Evolutionary conservation across 1,140 invertebrate genomes (phyloP).

Genomic region (Drosophila neocordata): DNA sequence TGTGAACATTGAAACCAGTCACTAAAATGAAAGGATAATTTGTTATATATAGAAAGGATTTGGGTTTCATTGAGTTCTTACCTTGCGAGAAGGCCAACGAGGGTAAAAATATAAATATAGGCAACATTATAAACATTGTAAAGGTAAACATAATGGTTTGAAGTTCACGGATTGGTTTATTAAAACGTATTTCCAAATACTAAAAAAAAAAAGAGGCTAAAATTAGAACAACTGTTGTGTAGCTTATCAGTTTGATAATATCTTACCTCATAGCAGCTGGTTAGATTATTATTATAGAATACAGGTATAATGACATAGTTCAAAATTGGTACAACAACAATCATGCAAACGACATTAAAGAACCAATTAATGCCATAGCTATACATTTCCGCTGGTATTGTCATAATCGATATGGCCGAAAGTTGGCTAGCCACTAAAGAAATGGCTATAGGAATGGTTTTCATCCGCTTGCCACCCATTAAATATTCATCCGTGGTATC

Average conservation of each 20-base stretch:
- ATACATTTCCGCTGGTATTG: conserved; percentile 92
- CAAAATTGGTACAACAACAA: conserved; percentile 87
- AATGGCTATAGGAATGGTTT: conserved; percentile 86
- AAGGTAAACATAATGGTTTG: conserved; percentile 86
- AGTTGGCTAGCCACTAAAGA: conserved; percentile 89
- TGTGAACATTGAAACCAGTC: conserved; percentile 88
- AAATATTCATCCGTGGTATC: conserved; percentile 86
- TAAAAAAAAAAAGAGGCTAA: no score
- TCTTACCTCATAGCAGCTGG: conserved; percentile 91
- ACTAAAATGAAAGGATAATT: conserved; percentile 83
- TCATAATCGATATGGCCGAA: conserved; percentile 91
- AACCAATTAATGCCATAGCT: conserved; percentile 88
- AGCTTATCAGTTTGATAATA: no score
- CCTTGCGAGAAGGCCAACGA: conserved; percentile 91
- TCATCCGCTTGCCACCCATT: conserved; percentile 86
- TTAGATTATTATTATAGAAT: conserved; percentile 90
- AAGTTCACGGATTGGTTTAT: conserved; percentile 85
- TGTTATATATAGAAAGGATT: not conserved
- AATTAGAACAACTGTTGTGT: no score
- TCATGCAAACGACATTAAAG: conserved; percentile 85
- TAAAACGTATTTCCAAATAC: conserved; percentile 89
- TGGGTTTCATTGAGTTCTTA: conserved; percentile 56
- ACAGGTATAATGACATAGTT: conserved; percentile 90
- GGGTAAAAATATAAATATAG: conserved; percentile 84
- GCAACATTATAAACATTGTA: conserved; percentile 72